These are phyloP conservation scores for Ridgeia piscesae DNA, from an alignment of 1,140 invertebrate genomes.

Conservation along the genomic window DNA sequence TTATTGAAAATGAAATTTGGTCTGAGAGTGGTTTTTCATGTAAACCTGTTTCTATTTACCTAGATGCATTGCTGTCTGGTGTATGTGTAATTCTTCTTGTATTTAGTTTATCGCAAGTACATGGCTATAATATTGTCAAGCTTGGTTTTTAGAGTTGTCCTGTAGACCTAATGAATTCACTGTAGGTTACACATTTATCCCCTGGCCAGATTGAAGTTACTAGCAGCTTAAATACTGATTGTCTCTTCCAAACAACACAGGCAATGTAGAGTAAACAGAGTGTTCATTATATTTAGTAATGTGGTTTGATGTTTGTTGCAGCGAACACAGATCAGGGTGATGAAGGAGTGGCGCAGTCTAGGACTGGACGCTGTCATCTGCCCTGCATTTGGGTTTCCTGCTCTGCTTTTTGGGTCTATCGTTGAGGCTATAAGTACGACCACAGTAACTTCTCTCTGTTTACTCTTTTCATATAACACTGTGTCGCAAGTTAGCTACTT, in stretches of 20 bases:
- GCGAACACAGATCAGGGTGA: background rate
- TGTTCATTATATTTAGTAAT: background rate
- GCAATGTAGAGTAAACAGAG: too few species aligned
- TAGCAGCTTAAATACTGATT: background rate
- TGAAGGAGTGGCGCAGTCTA: constrained; percentile 20
- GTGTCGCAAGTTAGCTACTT: background rate
- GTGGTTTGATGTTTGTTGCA: background rate
- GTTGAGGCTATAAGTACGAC: background rate
- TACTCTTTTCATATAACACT: background rate
- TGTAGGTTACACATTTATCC: too few species aligned
- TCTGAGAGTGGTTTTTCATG: too few species aligned
- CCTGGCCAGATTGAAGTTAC: background rate
- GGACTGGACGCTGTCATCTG: constrained; percentile 32
- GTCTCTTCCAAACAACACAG: too few species aligned
- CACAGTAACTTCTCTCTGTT: background rate
- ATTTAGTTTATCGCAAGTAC: too few species aligned
- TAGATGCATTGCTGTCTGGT: too few species aligned
- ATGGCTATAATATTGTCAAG: too few species aligned
- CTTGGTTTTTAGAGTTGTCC: too few species aligned
- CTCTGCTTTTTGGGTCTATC: constrained; percentile 16
- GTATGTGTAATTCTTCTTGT: too few species aligned
- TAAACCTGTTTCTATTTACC: too few species aligned
- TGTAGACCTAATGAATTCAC: too few species aligned
- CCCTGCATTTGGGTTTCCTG: constrained; percentile 28
- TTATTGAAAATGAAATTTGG: too few species aligned